A percentile compares a stretch with the other conserved stretches of the same genome.
These are phyloP conservation scores for Trachelus troglodyta DNA, from an alignment of 2,888 invertebrate genomes.

Conservation along the genomic window DNA sequence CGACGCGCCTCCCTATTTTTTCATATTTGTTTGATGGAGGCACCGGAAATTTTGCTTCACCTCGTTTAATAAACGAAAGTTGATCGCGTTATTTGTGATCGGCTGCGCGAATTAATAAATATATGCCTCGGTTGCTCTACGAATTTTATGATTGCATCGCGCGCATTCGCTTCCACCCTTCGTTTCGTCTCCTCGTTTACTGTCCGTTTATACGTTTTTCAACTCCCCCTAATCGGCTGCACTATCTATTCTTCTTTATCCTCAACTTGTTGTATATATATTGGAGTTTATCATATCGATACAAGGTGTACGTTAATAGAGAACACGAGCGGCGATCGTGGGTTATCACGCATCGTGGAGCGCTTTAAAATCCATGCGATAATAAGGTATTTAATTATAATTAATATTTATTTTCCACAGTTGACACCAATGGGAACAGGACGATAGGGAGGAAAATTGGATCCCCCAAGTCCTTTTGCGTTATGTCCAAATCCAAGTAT, in stretches of 20 bases:
- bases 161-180: background rate
- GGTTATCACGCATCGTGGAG: background rate
- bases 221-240: too few relatives aligned
- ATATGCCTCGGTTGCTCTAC: background rate
- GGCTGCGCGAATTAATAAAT: constrained; percentile 6
- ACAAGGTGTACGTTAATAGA: background rate
- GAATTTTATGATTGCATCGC: background rate
- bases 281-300: background rate
- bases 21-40: constrained; percentile 8
- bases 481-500: background rate
- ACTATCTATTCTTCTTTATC: too few relatives aligned
- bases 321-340: background rate
- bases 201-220: background rate
- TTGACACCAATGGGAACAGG: background rate
- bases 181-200: background rate
- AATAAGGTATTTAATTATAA: background rate
- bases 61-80: constrained; percentile 36
- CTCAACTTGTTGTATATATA: background rate
- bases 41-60: constrained; percentile 22
- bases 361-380: background rate
- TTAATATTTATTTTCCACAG: background rate
- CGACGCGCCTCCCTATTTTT: background rate
- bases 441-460: too few relatives aligned
- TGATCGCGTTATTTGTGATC: constrained; percentile 34
- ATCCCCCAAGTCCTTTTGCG: too few relatives aligned